Base-by-base conservation (phyloP, 2,113 vertebrate species). In the Oncorhynchus clarkii region DNA sequence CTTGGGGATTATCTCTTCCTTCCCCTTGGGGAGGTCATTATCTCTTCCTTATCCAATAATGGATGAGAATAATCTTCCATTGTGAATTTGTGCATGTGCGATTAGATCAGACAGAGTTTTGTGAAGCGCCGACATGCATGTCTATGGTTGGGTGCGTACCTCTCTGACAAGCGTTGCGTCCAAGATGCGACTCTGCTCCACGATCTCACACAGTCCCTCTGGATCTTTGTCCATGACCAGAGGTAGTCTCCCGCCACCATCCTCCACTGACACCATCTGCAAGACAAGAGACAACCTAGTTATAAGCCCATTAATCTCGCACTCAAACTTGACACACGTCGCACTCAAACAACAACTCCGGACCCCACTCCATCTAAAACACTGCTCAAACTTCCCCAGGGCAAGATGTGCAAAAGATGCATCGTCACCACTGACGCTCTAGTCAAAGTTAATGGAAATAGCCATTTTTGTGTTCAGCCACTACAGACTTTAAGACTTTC, bases 191-290 rank as follows among this genome's bases (percentile, higher is more conserved):
- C 92, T 94, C 84, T 78, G 89, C 67, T 89, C 86, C 1, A 93
- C 72, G 3, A 93, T 91, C 9, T 85, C 82, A 48, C 14, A 16
- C 31, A 94, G 81, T 67, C 91, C 89, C 4, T 93, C 93, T 1
- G 92, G 92, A 6, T 93, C 91, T 70, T 78, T 84, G 85, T 93
- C 92, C 1, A 73, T 4, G 57, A 84, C 65, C 39, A 80, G 71
- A 9, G 69, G n/a, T 2, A 62, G 72, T 72, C 81, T 92, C 22
- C 72, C 82, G 34, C 29, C 77, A n/a, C 80, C 85, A 3, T 94
- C 92, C 45, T 94, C 93, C 86, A 93, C 92, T 78, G 88, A 81
- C 75, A 94, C 91, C 90, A 94, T 90, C 93, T 94, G 80, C 65
- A 73, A 76, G 31, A 29, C 51, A 72, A 60, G 18, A 60, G 14